Evolutionary conservation across 2,888 invertebrate species (phyloP).

Genomic region (Eledone cirrhosa): DNA sequence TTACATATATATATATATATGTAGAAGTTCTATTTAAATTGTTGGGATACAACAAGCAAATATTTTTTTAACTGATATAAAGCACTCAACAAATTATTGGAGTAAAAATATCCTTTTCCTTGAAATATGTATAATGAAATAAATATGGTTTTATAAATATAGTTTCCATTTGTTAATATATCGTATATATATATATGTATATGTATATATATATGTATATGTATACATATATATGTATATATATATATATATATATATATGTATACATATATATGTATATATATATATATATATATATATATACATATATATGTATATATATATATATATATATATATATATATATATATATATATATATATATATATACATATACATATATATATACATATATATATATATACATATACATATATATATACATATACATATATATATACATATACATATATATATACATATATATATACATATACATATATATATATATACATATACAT

Average conservation of each 20-base stretch:
- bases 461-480: conserved; percentile 7
- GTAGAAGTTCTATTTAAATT: no score
- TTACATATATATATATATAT: no score
- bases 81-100: no score
- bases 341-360: neutral
- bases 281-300: neutral
- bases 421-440: neutral
- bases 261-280: neutral
- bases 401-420: neutral
- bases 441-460: neutral
- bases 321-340: neutral
- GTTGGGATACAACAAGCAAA: no score
- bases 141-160: no score
- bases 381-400: neutral
- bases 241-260: neutral
- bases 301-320: neutral
- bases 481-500: conserved; percentile 7
- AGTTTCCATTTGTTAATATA: no score
- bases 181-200: no score
- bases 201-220: no score
- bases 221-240: neutral
- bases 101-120: no score
- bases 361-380: neutral
- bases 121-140: no score
- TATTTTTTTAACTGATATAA: no score